phyloP scores from a whole-genome alignment of 1,140 invertebrate genomes.

The Penaeus chinensis region DNA sequence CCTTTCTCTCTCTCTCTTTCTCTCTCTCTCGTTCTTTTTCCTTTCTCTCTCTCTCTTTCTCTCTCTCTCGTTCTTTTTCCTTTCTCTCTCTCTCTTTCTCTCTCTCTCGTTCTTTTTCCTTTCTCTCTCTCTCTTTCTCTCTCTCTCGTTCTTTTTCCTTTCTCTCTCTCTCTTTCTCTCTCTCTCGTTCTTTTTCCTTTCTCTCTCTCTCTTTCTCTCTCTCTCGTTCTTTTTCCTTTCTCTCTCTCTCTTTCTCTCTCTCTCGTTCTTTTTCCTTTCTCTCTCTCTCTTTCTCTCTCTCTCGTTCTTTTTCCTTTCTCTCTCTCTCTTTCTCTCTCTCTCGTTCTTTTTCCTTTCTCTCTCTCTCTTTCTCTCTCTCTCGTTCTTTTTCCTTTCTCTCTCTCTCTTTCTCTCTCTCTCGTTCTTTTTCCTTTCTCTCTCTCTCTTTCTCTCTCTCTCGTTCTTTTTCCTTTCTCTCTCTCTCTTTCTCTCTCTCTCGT shows the following conservation, averaged over 20 bases:
- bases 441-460: not conserved
- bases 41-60: not conserved
- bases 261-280: not conserved
- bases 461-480: not conserved
- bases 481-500: not conserved
- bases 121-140: too few species aligned
- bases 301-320: not conserved
- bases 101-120: conserved; percentile 16
- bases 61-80: not conserved
- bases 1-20: not conserved
- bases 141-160: not conserved
- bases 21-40: too few species aligned
- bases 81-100: not conserved
- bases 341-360: not conserved
- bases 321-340: not conserved
- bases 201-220: not conserved
- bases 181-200: not conserved
- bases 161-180: not conserved
- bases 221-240: conserved; percentile 13
- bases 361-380: too few species aligned
- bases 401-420: too few species aligned
- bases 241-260: not conserved
- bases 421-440: not conserved
- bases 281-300: not conserved
- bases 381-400: too few species aligned